Evolutionary conservation across 2,113 vertebrate genomes (phyloP).

Genomic region (Australoheros scitulus): DNA sequence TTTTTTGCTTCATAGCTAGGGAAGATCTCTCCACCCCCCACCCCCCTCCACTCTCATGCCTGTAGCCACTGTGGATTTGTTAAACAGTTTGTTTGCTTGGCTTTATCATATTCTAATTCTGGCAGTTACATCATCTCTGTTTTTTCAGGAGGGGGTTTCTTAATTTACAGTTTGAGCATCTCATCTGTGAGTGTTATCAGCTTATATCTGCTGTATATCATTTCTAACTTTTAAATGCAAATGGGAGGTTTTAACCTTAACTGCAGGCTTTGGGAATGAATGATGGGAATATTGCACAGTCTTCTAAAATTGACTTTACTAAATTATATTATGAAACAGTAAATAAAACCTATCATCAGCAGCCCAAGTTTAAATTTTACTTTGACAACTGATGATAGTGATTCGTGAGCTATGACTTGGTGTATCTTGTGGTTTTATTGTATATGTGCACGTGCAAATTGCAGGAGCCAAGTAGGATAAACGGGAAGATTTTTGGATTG

Average conservation of each 20-base stretch:
- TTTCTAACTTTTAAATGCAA: not conserved
- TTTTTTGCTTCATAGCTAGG: constrained; percentile 35
- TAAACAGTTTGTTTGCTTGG: constrained; percentile 32
- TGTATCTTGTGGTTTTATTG: not conserved
- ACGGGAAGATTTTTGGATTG: too few species aligned
- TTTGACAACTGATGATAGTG: not conserved
- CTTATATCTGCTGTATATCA: not conserved
- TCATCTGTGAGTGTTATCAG: not conserved
- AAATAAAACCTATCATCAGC: not conserved
- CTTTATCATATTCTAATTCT: not conserved
- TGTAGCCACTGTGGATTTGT: constrained; percentile 26
- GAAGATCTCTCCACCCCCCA: not conserved
- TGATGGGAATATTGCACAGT: not conserved
- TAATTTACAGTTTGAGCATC: not conserved
- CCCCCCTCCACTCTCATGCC: not conserved
- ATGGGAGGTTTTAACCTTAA: not conserved
- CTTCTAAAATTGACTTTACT: not conserved
- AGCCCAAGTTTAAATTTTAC: not conserved
- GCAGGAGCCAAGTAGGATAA: not conserved
- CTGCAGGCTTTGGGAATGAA: not conserved
- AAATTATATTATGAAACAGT: not conserved
- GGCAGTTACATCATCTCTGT: not conserved
- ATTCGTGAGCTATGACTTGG: not conserved
- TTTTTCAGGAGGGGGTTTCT: not conserved
- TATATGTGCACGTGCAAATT: not conserved